Evolutionary conservation across 2,113 vertebrate genomes (phyloP).

Genomic region (Paralichthys olivaceus): DNA sequence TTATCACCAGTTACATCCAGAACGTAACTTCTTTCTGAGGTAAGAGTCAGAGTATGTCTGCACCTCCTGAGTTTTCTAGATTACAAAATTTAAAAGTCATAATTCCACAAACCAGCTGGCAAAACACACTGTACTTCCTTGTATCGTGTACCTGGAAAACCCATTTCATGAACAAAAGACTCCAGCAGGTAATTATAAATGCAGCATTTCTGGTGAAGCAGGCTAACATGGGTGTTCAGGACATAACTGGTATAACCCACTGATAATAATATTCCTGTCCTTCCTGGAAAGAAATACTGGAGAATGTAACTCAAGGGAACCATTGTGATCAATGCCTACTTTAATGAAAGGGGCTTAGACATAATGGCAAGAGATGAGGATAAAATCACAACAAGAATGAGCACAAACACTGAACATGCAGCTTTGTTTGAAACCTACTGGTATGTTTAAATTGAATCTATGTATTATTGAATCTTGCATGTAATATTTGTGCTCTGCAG

Average conservation of each 20-base stretch:
- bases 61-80: conserved; percentile 5
- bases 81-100: conserved; percentile 4
- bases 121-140: neutral
- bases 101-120: neutral
- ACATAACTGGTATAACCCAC: neutral
- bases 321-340: conserved; percentile 19
- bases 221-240: neutral
- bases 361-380: conserved; percentile 10
- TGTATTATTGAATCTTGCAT: neutral
- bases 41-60: neutral
- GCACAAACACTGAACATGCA: conserved; percentile 12
- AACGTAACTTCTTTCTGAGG: neutral
- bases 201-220: neutral
- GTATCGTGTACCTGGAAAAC: neutral
- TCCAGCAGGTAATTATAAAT: neutral
- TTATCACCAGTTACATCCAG: neutral
- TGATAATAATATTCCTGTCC: neutral
- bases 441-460: neutral
- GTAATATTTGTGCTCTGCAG: conserved; percentile 14
- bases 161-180: neutral
- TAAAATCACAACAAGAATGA: neutral
- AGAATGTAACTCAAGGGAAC: conserved; percentile 14
- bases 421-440: neutral
- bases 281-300: no score
- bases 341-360: conserved; percentile 18